Base-by-base conservation (phyloP, 2,888 invertebrate genomes). In the Pristionchus maxplancki region DNA sequence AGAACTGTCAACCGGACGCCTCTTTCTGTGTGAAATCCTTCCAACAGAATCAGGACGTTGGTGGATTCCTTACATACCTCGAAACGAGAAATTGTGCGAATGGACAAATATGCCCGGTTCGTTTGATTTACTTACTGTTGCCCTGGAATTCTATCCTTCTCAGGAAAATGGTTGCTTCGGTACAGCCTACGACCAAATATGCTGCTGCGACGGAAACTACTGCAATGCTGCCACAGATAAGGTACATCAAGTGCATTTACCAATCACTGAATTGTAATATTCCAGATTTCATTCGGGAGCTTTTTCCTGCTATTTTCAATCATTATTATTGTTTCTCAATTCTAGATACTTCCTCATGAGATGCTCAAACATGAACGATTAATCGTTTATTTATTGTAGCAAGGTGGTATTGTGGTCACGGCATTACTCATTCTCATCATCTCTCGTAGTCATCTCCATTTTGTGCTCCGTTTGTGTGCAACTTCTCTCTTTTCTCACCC, bases 141-240 rank as follows among this genome's bases (percentile, higher is more conserved):
- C n/a, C 31, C 11, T 44, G 31, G 34, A 74, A 40, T 40, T 24
- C 15, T 9, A 40, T 74, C 40, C 6, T 40, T 90, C 91, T 82
- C 90, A 91, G 91, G 89, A 89, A 89, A 89, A 91, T 34, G 90
- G 91, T 37, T 91, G 91, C 81, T 88, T 91, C 37, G 91, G 91
- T 40, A 89, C 89, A 24, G 87, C 88, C 64, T 89, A 88, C 53
- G 91, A 91, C 83, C 88, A 89, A 82, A 89, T 90, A 40, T 91
- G 91, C 88, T 91, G 91, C 81, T 91, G 91, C 78, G 86, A 87
- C 48, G 90, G 90, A 40, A 90, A 91, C 13, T 90, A 90, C 31
- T 91, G 91, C 89, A 91, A 91, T 82, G 88, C 89, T 9, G 83
- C 90, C 9, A 2, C 71, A n/a, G 81, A 40, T 17, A 82, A n/a